These are phyloP conservation scores for Itoplectis maculator DNA, from an alignment of 2,888 invertebrate species.

Conservation along the genomic window DNA sequence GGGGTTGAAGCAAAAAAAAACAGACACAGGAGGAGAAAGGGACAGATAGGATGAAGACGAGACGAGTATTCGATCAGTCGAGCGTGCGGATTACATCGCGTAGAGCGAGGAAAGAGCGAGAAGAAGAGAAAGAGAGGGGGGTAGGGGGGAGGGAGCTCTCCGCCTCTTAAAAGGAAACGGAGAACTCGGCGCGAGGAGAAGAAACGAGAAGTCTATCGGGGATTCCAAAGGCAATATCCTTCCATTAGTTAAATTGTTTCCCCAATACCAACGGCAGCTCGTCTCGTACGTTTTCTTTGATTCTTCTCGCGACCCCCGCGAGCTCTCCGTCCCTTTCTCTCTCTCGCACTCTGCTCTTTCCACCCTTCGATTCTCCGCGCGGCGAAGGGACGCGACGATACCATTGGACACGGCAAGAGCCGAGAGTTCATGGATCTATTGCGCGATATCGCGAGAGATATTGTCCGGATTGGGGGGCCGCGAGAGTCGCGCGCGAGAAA, in stretches of 20 bases:
- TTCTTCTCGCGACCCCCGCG: slow-evolving; percentile 45
- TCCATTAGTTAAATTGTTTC: slow-evolving; percentile 84
- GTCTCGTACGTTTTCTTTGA: slow-evolving; percentile 71
- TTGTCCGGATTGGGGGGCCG: too few relatives aligned
- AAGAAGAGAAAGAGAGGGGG: too few relatives aligned
- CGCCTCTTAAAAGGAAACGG: too few relatives aligned
- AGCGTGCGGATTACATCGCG: slow-evolving; percentile 60
- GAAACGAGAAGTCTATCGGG: slow-evolving; percentile 62
- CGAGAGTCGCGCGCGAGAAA: too few relatives aligned
- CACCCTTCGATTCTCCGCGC: neutral
- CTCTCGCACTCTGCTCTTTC: slow-evolving; percentile 27
- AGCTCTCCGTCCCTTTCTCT: slow-evolving; percentile 15
- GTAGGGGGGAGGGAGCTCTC: too few relatives aligned
- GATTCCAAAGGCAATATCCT: slow-evolving; percentile 74
- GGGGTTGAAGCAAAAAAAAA: slow-evolving; percentile 10
- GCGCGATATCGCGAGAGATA: too few relatives aligned
- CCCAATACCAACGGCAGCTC: slow-evolving; percentile 67
- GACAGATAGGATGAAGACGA: slow-evolving; percentile 42
- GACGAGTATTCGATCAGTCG: slow-evolving; percentile 26
- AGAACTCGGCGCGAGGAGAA: slow-evolving; percentile 18
- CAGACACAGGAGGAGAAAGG: slow-evolving; percentile 16
- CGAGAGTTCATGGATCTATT: too few relatives aligned
- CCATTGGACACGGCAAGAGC: neutral
- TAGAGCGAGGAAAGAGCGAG: slow-evolving; percentile 37
- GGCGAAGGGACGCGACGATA: neutral